Evolutionary conservation across 2,113 vertebrate species (phyloP).

Genomic region (Leptodactylus fuscus): DNA sequence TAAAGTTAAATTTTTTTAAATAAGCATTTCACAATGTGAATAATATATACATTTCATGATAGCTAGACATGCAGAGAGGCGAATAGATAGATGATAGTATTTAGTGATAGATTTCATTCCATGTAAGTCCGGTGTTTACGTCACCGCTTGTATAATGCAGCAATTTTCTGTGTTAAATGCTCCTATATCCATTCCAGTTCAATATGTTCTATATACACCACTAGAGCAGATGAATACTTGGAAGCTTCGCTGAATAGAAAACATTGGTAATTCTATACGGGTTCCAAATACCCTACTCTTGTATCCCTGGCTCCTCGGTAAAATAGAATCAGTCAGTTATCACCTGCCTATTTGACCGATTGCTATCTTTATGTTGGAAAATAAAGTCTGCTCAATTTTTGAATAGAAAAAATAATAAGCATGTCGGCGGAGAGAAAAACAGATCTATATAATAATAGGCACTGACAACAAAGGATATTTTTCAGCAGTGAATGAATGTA

Average conservation of each 20-base stretch:
- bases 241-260: not conserved
- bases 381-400: not conserved
- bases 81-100: no score
- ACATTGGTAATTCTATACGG: not conserved
- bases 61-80: not conserved
- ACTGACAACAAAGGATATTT: conserved; percentile 20
- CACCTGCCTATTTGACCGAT: not conserved
- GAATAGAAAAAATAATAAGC: not conserved
- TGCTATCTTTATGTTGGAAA: not conserved
- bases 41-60: no score
- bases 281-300: not conserved
- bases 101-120: no score
- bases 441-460: conserved; percentile 21
- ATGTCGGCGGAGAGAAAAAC: not conserved
- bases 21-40: no score
- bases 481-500: not conserved
- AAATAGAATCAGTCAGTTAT: not conserved
- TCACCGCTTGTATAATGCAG: no score
- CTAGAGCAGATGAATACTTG: not conserved
- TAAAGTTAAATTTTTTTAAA: no score
- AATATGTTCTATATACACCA: not conserved
- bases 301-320: not conserved
- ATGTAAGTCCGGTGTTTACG: no score
- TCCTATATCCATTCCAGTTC: not conserved
- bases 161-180: not conserved